phyloP scores from a whole-genome alignment of 2,113 vertebrate species.

The Amazona guildingii region DNA sequence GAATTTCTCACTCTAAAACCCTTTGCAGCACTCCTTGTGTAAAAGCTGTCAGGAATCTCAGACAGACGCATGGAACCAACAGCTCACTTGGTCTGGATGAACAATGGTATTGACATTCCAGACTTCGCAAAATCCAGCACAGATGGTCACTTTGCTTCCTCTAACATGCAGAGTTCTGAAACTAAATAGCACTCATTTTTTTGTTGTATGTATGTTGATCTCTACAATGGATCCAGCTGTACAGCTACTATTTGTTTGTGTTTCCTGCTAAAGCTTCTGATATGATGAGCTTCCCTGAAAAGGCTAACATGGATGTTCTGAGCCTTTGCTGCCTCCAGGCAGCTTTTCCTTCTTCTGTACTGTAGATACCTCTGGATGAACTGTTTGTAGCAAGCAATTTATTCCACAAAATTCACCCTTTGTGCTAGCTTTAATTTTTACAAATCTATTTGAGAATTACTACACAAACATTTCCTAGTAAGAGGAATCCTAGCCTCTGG shows the following conservation, averaged over 20 bases:
- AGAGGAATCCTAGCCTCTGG: slow-evolving; percentile 28
- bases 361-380: not conserved
- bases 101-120: not conserved
- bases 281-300: not conserved
- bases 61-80: not conserved
- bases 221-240: not conserved
- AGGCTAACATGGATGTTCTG: not conserved
- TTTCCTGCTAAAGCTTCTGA: not conserved
- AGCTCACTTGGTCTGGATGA: not conserved
- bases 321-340: not conserved
- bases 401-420: slow-evolving; percentile 15
- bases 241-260: not conserved
- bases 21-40: not conserved
- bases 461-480: slow-evolving; percentile 11
- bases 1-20: not conserved
- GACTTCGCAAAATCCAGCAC: not conserved
- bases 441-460: slow-evolving; percentile 25
- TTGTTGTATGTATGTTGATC: not conserved
- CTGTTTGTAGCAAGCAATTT: not conserved
- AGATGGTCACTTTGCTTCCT: not conserved
- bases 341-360: not conserved
- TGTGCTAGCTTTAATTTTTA: slow-evolving; percentile 24
- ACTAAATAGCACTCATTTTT: not conserved
- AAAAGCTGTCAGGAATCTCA: not conserved
- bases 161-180: not conserved